phyloP scores from a whole-genome alignment of 37 sponge, comb jelly and placozoan species.

The Bolinopsis microptera region DNA sequence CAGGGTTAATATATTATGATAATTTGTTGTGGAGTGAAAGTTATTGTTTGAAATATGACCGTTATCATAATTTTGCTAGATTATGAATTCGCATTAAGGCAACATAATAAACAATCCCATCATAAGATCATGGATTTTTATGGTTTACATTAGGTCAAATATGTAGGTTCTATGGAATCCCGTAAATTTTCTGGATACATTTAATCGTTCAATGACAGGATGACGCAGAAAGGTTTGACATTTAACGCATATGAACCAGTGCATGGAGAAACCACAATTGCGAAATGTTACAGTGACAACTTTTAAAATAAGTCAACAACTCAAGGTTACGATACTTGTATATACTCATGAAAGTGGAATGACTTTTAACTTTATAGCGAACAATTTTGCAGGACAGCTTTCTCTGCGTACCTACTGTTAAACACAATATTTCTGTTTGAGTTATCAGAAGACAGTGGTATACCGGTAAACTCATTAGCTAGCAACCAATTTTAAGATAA shows the following conservation, averaged over 20 bases:
- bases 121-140: neutral
- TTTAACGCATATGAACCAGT: neutral
- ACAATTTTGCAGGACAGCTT: neutral
- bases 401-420: neutral
- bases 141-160: neutral
- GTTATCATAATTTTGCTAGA: no score
- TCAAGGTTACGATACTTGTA: neutral
- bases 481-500: neutral
- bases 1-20: neutral
- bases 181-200: neutral
- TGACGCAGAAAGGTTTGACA: neutral
- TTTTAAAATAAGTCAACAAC: neutral
- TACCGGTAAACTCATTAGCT: neutral
- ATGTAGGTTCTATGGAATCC: neutral
- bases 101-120: neutral
- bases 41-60: no score
- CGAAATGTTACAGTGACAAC: neutral
- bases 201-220: neutral
- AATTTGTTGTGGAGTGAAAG: neutral
- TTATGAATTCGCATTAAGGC: no score
- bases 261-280: neutral
- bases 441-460: neutral
- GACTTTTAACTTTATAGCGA: neutral
- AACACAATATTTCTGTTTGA: neutral
- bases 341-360: neutral